A percentile compares a stretch with the other conserved stretches of the same genome.
These are phyloP conservation scores for Nomada fucata DNA, from an alignment of 2,888 invertebrate genomes.

Conservation along the genomic window DNA sequence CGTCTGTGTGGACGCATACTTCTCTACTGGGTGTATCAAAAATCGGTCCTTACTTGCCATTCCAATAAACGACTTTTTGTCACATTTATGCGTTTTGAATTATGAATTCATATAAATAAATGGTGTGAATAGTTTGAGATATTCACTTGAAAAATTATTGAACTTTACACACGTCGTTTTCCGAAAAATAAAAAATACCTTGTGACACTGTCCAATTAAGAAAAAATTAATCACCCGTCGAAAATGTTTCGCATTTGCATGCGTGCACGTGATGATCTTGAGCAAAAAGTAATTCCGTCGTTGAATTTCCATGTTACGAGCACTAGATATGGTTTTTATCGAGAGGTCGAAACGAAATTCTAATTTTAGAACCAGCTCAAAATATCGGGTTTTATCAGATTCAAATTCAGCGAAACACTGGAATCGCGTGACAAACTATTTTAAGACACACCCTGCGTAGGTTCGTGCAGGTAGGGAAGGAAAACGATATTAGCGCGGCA, in stretches of 20 bases:
- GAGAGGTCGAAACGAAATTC: constrained; percentile 1
- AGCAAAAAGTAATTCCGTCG: neutral
- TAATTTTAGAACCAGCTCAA: constrained; percentile 7
- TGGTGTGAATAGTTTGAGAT: too few species aligned
- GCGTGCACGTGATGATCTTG: neutral
- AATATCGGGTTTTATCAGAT: neutral
- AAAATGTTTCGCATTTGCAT: constrained; percentile 5
- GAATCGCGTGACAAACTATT: constrained; percentile 30
- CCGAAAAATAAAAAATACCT: too few species aligned
- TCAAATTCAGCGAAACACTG: constrained; percentile 20
- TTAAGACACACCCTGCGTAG: constrained; percentile 19
- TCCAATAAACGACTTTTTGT: neutral
- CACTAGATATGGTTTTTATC: constrained; percentile 10
- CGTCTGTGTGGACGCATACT: constrained; percentile 51
- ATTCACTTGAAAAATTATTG: too few species aligned
- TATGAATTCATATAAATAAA: too few species aligned
- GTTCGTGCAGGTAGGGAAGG: constrained; percentile 8
- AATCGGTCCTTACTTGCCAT: constrained; percentile 34
- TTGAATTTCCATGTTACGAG: neutral
- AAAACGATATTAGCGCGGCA: constrained; percentile 60
- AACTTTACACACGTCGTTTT: too few species aligned
- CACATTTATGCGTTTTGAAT: neutral
- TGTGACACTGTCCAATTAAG: too few species aligned
- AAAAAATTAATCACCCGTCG: neutral
- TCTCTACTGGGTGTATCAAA: constrained; percentile 36